Evolutionary conservation across 64 coral and sea anemone genomes (phyloP).

Genomic region (Montipora sp.): DNA sequence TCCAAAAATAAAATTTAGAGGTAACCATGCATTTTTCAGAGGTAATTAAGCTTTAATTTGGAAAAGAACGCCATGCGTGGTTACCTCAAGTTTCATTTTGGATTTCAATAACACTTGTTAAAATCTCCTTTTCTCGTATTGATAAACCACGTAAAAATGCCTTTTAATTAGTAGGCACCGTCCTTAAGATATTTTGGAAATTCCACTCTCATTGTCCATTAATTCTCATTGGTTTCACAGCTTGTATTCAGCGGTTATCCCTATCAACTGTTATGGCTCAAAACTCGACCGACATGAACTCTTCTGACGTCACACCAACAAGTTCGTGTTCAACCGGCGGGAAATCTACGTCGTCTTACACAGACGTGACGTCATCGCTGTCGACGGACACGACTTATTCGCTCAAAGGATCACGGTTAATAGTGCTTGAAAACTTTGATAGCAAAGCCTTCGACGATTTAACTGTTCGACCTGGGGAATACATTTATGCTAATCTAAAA

Average conservation of each 20-base stretch:
- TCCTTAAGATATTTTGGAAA: background rate
- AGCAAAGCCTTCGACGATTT: conserved; percentile 88
- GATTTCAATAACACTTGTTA: no score
- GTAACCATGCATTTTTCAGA: no score
- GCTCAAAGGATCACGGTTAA: conserved; percentile 77
- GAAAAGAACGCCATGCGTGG: no score
- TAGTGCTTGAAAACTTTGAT: conserved; percentile 82
- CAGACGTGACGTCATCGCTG: conserved; percentile 69
- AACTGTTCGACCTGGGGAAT: conserved; percentile 74
- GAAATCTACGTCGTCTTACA: conserved; percentile 49
- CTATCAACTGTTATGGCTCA: conserved; percentile 26
- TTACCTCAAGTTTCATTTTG: no score
- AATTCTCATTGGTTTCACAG: background rate
- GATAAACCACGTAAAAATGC: no score
- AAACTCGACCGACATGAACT: conserved; percentile 27
- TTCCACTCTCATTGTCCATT: background rate
- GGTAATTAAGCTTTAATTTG: no score
- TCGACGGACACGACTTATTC: conserved; percentile 62
- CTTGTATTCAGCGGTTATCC: conserved; percentile 55
- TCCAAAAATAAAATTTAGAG: no score
- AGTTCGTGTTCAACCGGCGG: conserved; percentile 76
- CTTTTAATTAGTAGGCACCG: no score
- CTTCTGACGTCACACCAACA: conserved; percentile 72
- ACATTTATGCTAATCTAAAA: conserved; percentile 91
- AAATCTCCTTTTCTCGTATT: no score